Conservation (phyloP, 2,113 vertebrate genomes). For the Nothocercus nigrocapillus region DNA sequence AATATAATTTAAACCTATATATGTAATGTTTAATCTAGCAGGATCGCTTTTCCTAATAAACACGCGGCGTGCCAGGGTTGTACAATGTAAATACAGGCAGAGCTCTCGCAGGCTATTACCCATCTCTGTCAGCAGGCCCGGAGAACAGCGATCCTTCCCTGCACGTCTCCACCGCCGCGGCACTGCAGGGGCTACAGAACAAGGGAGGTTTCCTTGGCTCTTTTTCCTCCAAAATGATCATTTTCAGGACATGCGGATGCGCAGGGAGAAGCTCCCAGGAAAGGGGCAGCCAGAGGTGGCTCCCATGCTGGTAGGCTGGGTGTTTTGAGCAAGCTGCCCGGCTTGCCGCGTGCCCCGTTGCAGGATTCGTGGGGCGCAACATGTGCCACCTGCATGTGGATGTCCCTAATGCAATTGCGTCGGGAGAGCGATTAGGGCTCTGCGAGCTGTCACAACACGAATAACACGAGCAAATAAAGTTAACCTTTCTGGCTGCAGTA, state of each 20-base stretch:
- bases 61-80: neutral
- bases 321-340: neutral
- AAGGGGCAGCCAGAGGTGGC: neutral
- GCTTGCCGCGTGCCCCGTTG: neutral
- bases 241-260: neutral
- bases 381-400: neutral
- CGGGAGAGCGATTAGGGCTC: conserved; percentile 60
- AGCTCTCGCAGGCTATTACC: neutral
- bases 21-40: conserved; percentile 40
- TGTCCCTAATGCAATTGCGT: conserved; percentile 56
- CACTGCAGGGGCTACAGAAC: neutral
- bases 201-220: neutral
- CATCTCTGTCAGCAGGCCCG: neutral
- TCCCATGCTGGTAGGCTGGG: neutral
- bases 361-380: neutral
- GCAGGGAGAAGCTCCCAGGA: neutral
- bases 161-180: neutral
- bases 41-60: conserved; percentile 49
- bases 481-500: conserved; percentile 57
- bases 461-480: conserved; percentile 65
- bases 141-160: neutral
- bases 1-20: conserved; percentile 45
- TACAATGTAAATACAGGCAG: conserved; percentile 13
- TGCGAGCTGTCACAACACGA: conserved; percentile 67
- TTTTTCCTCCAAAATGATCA: neutral